phyloP scores from a whole-genome alignment of 2,888 invertebrate genomes.

The Agrotis exclamationis region DNA sequence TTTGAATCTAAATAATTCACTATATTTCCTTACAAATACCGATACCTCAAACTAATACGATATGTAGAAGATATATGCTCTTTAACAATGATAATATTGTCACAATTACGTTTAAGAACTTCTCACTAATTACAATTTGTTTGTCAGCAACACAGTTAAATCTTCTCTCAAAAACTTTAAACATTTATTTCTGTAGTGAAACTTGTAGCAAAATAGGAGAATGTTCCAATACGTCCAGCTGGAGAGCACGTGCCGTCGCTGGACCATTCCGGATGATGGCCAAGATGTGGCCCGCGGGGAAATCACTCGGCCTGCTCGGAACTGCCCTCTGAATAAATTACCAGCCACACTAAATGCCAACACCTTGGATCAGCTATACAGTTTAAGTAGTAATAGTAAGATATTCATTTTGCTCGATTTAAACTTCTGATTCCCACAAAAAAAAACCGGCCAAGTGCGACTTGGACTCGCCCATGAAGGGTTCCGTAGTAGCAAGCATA shows the following conservation, averaged over 20 bases:
- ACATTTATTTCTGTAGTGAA: background rate
- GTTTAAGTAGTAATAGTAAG: conserved; percentile 17
- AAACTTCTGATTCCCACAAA: background rate
- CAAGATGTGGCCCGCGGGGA: conserved; percentile 51
- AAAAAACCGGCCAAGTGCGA: too few relatives aligned
- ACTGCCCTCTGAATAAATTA: conserved; percentile 57
- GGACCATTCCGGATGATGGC: conserved; percentile 39
- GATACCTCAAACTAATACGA: too few relatives aligned
- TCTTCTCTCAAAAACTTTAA: background rate
- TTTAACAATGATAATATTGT: too few relatives aligned
- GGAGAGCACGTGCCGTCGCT: conserved; percentile 13
- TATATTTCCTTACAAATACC: too few relatives aligned
- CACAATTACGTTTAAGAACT: too few relatives aligned
- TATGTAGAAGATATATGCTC: too few relatives aligned
- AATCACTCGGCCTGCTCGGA: conserved; percentile 48
- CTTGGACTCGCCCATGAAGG: too few relatives aligned
- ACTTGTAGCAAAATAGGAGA: conserved; percentile 6
- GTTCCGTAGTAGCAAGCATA: too few relatives aligned
- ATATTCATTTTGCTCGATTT: background rate
- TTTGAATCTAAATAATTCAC: too few relatives aligned
- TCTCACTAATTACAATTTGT: background rate
- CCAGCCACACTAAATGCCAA: conserved; percentile 42
- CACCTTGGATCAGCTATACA: conserved; percentile 41
- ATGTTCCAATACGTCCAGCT: conserved; percentile 30
- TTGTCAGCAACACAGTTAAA: background rate